These are phyloP conservation scores for Pangasius larnaudii DNA, from an alignment of 2,797 vertebrate species.

Conservation along the genomic window DNA sequence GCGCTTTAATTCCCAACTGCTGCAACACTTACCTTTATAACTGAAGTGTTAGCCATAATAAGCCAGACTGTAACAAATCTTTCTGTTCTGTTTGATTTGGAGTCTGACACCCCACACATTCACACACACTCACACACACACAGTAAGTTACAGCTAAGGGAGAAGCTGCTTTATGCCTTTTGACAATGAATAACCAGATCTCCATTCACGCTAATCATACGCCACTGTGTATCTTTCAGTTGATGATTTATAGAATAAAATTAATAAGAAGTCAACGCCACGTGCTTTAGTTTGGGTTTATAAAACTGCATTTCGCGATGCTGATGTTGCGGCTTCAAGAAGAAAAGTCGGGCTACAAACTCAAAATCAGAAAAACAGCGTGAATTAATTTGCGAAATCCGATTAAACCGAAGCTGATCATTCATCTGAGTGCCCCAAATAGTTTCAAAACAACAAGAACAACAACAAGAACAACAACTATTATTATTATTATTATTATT, in stretches of 20 bases:
- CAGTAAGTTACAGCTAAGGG: constrained; percentile 62
- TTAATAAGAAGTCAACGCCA: constrained; percentile 93
- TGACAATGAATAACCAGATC: constrained; percentile 93
- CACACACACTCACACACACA: constrained; percentile 1
- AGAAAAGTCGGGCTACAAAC: not conserved
- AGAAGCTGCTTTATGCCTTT: constrained; percentile 87
- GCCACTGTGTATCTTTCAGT: constrained; percentile 95
- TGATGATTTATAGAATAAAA: constrained; percentile 99
- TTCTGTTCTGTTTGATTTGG: constrained; percentile 75
- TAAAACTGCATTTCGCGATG: constrained; percentile 56
- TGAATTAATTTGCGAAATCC: not conserved
- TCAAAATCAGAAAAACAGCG: not conserved
- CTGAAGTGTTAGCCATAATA: constrained; percentile 53
- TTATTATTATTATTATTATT: constrained; percentile 12
- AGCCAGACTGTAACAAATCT: constrained; percentile 69
- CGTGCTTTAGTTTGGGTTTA: constrained; percentile 85
- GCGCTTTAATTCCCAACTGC: not conserved
- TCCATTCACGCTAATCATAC: constrained; percentile 89
- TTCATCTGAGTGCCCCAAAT: not conserved
- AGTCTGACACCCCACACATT: constrained; percentile 52
- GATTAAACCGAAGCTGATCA: not conserved
- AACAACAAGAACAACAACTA: not conserved
- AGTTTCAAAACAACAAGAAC: not conserved
- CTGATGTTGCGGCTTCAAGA: constrained; percentile 35
- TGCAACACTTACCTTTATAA: constrained; percentile 37